Evolutionary conservation across 2,113 vertebrate species (phyloP), one percentile per base, ranked within the genome.

Genomic region (Pteruthius melanotis): DNA sequence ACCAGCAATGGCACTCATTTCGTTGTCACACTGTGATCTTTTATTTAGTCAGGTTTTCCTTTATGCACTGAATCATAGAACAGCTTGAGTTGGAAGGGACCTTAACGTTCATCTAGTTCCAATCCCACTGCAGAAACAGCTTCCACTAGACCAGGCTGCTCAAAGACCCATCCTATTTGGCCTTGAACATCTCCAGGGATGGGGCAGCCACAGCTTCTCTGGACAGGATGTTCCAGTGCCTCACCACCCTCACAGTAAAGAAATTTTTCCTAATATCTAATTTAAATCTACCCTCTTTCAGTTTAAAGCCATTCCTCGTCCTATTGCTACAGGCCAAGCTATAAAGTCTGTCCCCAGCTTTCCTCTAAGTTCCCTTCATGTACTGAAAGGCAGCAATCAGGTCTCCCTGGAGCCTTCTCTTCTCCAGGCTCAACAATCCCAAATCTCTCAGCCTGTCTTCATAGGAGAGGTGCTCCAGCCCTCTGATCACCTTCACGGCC

Each of bases 301-400:
- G 23, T 31, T 78, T 63, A 72, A 89, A 68, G 52, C 42, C 26
- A 31, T 53, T 37, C 2, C 7, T 15, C 30, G 33, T n/a, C 7
- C 42, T 47, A 11, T 9, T 3, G 2, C 30, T 7, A 40, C 8
- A 61, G 22, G 2, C 3, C 19, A 26, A 50, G 3, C 10, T 61
- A 66, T 44, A 47, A 70, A 10, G 27, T 11, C 42, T 45, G 14
- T 13, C 31, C 16, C 19, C 11, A 72, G 8, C 45, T 61, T 68
- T 72, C 37, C 37, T n/a, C 10, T 1, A 47, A 53, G 20, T 3
- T 57, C 27, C 20, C 30, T 89, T 82, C 20, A 63, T 12, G 26
- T 57, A 66, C 3, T 47, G 30, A 52, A 61, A 78, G 54, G 16
- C 53, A 13, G 15, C 28, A 3, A 22, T 5, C 21, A 49, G 31